These are phyloP conservation scores for Platycercus adscitus DNA, from an alignment of 2,113 vertebrate species.

Conservation along the genomic window DNA sequence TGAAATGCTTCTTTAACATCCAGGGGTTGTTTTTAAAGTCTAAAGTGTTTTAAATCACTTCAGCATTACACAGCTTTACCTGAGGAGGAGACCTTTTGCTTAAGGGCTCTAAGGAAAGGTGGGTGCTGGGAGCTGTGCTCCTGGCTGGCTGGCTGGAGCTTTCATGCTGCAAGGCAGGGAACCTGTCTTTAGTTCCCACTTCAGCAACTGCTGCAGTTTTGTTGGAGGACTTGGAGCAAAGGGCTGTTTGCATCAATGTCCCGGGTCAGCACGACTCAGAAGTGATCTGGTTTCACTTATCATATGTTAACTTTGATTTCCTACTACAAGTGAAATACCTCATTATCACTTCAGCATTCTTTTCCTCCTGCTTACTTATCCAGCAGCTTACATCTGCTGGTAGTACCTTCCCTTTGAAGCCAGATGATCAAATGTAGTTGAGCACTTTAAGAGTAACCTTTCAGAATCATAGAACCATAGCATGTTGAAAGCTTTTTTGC, in stretches of 20 bases:
- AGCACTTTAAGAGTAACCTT: neutral
- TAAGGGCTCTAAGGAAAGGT: neutral
- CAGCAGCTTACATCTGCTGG: neutral
- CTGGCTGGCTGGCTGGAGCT: neutral
- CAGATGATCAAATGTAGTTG: neutral
- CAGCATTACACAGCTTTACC: neutral
- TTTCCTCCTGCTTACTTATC: neutral
- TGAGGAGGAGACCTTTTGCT: neutral
- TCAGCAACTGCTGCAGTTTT: neutral
- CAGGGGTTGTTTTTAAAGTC: neutral
- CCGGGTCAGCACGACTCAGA: neutral
- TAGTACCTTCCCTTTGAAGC: neutral
- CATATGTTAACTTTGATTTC: neutral
- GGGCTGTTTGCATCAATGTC: neutral
- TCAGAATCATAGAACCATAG: neutral
- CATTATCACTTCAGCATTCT: neutral
- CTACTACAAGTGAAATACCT: neutral
- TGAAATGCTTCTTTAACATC: neutral
- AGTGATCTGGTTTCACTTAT: neutral
- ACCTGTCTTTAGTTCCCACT: rapidly evolving
- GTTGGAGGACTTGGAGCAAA: neutral
- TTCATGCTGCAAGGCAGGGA: neutral
- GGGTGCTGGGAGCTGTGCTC: neutral
- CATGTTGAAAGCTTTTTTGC: neutral
- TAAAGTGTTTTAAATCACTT: neutral